These are phyloP conservation scores for Varanus salvator DNA, from an alignment of 2,113 vertebrate species.

Conservation along the genomic window DNA sequence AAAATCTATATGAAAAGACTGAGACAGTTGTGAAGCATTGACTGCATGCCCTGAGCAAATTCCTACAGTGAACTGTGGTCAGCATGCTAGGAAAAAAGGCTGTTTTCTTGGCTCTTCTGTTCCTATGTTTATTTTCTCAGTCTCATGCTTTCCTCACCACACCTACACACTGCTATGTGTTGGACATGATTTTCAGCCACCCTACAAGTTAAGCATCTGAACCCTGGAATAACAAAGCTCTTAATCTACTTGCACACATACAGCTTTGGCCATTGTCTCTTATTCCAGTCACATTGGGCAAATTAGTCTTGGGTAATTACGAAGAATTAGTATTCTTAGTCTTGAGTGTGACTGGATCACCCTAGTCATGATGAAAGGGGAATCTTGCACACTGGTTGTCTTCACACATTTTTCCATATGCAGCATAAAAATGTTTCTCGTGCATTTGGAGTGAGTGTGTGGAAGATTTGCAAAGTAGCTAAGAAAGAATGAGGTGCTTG, in stretches of 20 bases:
- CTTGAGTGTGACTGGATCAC: neutral
- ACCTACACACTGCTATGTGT: slow-evolving; percentile 53
- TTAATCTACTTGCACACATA: slow-evolving; percentile 1
- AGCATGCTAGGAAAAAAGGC: slow-evolving; percentile 46
- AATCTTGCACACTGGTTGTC: neutral
- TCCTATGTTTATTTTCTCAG: slow-evolving; percentile 56
- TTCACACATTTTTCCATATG: neutral
- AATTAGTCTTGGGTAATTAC: too few species aligned
- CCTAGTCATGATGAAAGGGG: neutral
- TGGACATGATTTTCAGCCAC: slow-evolving; percentile 2
- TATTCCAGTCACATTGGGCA: fast-evolving
- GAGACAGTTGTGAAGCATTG: slow-evolving; percentile 5
- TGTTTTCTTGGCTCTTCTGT: slow-evolving; percentile 42
- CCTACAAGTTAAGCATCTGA: slow-evolving; percentile 19
- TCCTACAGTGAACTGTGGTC: slow-evolving; percentile 59
- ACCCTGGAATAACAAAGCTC: neutral
- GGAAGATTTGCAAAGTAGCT: neutral
- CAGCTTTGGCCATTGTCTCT: neutral
- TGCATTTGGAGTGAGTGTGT: neutral
- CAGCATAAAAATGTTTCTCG: neutral
- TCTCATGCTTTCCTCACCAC: slow-evolving; percentile 57
- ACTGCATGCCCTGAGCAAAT: slow-evolving; percentile 49
- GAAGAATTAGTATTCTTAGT: slow-evolving; percentile 13
- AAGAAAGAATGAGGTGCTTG: neutral
- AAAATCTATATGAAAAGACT: slow-evolving; percentile 38